Evolutionary conservation across 2,113 vertebrate genomes (phyloP).

Genomic region (Trichomycterus rosablanca): DNA sequence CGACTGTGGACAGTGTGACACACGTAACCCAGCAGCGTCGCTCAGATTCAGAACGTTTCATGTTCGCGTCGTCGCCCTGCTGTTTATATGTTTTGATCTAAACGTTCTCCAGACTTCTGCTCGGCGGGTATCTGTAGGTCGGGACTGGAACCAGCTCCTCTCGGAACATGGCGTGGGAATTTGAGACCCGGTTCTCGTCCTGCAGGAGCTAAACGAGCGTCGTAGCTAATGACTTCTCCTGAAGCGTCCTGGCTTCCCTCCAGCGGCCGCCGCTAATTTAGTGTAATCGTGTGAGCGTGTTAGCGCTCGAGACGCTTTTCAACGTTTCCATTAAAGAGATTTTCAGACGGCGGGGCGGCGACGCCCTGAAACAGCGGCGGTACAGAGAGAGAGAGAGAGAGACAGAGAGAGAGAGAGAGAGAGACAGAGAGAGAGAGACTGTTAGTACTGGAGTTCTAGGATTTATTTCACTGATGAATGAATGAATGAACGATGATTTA

Average conservation of each 20-base stretch:
- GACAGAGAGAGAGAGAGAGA: too few relatives aligned
- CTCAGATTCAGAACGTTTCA: too few relatives aligned
- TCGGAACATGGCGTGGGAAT: too few relatives aligned
- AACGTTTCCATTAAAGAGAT: slow-evolving; percentile 12
- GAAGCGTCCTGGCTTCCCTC: not conserved
- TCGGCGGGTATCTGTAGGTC: too few relatives aligned
- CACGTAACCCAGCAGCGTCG: too few relatives aligned
- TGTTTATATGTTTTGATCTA: slow-evolving; percentile 3
- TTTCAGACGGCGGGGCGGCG: not conserved
- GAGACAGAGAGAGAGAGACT: too few relatives aligned
- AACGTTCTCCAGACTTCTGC: not conserved
- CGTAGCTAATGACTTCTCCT: not conserved
- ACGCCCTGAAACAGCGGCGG: not conserved
- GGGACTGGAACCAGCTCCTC: not conserved
- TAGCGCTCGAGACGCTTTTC: not conserved
- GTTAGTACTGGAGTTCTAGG: not conserved
- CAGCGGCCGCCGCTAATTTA: not conserved
- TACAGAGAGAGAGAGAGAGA: not conserved
- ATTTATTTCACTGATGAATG: not conserved
- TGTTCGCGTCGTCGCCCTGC: too few relatives aligned
- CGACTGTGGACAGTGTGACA: too few relatives aligned
- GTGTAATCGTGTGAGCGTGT: not conserved
- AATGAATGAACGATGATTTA: not conserved
- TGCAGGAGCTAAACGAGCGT: not conserved
- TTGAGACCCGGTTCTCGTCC: not conserved